phyloP scores from a whole-genome alignment of 2,797 vertebrate genomes.

The Clarias pachynema region DNA sequence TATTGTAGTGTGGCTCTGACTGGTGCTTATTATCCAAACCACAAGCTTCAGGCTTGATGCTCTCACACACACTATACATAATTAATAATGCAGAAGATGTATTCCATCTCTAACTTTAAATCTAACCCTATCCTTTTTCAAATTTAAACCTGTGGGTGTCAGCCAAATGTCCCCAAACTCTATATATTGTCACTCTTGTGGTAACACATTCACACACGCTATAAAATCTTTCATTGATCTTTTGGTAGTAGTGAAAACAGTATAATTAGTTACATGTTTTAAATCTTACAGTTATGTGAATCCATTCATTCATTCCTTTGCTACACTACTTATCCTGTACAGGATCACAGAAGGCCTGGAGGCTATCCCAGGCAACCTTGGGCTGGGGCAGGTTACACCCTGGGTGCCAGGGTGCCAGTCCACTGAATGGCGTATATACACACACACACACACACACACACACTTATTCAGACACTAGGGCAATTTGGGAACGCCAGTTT shows the following conservation, averaged over 20 bases:
- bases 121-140: neutral
- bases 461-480: too few species aligned
- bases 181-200: neutral
- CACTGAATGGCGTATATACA: too few species aligned
- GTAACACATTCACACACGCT: neutral
- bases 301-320: too few species aligned
- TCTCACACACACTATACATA: neutral
- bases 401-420: too few species aligned
- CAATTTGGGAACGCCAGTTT: too few species aligned
- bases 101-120: neutral
- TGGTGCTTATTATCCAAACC: slow-evolving; percentile 45
- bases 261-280: slow-evolving; percentile 3
- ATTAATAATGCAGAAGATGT: neutral
- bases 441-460: too few species aligned
- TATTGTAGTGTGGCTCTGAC: slow-evolving; percentile 45
- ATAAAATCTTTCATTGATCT: slow-evolving; percentile 38
- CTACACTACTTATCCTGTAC: too few species aligned
- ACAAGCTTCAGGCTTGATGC: slow-evolving; percentile 38
- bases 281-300: slow-evolving; percentile 14
- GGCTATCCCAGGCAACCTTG: too few species aligned
- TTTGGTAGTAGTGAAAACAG: slow-evolving; percentile 28
- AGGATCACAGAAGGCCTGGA: too few species aligned
- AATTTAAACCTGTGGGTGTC: neutral
- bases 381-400: too few species aligned
- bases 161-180: neutral